Evolutionary conservation across 1,140 invertebrate genomes (phyloP).

Genomic region (Doryteuthis pealeii): DNA sequence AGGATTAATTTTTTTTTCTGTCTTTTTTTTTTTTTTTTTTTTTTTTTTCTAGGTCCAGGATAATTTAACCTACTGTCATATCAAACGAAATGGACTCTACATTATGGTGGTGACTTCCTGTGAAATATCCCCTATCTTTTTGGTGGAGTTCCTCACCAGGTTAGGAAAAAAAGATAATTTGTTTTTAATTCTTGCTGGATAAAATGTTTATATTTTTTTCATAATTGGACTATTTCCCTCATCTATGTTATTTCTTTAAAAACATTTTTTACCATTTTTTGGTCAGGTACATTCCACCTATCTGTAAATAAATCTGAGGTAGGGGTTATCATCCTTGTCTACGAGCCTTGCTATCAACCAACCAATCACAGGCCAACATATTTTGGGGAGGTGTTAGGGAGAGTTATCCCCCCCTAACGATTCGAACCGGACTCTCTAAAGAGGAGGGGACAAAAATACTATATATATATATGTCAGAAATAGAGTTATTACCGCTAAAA

Average conservation of each 20-base stretch:
- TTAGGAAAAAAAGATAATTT: constrained; percentile 11
- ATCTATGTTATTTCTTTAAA: background rate
- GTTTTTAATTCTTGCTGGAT: background rate
- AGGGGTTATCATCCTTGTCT: no score
- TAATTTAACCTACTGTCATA: constrained; percentile 36
- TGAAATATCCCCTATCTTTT: constrained; percentile 37
- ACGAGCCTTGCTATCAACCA: no score
- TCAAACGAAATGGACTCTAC: constrained; percentile 41
- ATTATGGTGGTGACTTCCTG: constrained; percentile 39
- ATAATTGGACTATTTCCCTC: background rate
- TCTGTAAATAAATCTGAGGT: no score
- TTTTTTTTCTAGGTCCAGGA: constrained; percentile 32
- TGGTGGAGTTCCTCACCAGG: constrained; percentile 49
- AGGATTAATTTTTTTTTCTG: background rate
- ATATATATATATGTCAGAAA: no score
- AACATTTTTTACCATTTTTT: no score
- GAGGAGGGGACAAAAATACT: no score
- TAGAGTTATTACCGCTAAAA: no score
- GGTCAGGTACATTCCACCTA: no score
- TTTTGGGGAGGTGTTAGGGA: no score
- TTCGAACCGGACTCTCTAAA: no score
- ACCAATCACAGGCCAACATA: no score
- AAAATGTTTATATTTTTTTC: background rate
- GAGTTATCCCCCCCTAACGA: no score
- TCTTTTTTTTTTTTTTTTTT: background rate